Conservation (phyloP, 2,797 vertebrate genomes). For the Carcharodon carcharias region DNA sequence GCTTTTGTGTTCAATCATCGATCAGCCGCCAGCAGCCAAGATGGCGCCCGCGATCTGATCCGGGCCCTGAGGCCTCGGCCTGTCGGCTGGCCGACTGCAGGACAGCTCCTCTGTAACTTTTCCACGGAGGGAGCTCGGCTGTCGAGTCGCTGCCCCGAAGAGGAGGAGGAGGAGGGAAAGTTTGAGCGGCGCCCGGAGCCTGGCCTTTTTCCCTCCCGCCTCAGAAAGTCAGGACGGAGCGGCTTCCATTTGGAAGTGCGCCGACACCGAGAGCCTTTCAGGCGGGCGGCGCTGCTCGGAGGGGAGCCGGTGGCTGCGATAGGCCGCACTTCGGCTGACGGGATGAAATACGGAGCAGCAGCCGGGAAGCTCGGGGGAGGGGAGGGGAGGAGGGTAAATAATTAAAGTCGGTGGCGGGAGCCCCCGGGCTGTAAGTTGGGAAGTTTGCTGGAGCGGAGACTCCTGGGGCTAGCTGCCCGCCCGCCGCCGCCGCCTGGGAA, state of each 20-base stretch:
- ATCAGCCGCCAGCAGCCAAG: slow-evolving; percentile 61
- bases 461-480: slow-evolving; percentile 27
- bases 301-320: not conserved
- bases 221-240: not conserved
- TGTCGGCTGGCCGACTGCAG: not conserved
- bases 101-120: not conserved
- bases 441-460: too few species aligned
- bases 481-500: not conserved
- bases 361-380: not conserved
- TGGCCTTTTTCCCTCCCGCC: not conserved
- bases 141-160: not conserved
- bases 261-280: not conserved
- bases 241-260: not conserved
- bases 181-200: not conserved
- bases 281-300: not conserved
- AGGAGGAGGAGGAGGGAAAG: not conserved
- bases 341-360: not conserved
- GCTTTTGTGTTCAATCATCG: slow-evolving; percentile 81
- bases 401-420: slow-evolving; percentile 54
- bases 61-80: slow-evolving; percentile 44
- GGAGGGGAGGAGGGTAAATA: slow-evolving; percentile 36
- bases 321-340: not conserved
- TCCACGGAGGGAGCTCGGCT: not conserved
- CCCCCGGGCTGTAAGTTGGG: slow-evolving; percentile 21
- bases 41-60: slow-evolving; percentile 45